phyloP scores from a whole-genome alignment of 2,797 vertebrate species.

The Macrochelys suwanniensis region DNA sequence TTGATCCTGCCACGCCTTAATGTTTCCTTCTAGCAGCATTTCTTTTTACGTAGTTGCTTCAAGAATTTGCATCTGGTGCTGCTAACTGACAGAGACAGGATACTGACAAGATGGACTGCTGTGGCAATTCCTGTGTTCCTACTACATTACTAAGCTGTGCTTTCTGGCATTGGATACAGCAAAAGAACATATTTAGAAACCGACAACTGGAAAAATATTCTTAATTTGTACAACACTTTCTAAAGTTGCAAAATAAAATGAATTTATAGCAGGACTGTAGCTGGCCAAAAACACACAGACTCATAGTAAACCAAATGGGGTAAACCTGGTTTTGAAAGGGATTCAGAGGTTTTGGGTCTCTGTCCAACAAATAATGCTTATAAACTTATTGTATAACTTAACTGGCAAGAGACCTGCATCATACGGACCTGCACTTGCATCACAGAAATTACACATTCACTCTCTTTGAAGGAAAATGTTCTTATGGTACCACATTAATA shows the following conservation, averaged over 20 bases:
- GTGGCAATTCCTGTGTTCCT: constrained; percentile 43
- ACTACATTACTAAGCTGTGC: constrained; percentile 52
- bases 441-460: constrained; percentile 70
- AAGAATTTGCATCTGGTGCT: constrained; percentile 64
- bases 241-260: constrained; percentile 73
- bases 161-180: constrained; percentile 44
- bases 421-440: constrained; percentile 68
- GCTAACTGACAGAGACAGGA: neutral
- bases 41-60: constrained; percentile 42
- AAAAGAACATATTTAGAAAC: constrained; percentile 58
- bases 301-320: constrained; percentile 55
- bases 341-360: constrained; percentile 60
- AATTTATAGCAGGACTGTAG: constrained; percentile 65
- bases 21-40: constrained; percentile 43
- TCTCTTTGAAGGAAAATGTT: constrained; percentile 48
- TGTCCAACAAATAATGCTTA: constrained; percentile 21
- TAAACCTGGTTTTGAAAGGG: constrained; percentile 50
- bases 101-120: constrained; percentile 42
- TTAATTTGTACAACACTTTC: constrained; percentile 61
- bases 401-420: constrained; percentile 37
- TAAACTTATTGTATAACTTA: constrained; percentile 64
- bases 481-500: constrained; percentile 67
- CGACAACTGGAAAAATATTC: constrained; percentile 69
- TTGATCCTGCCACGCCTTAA: constrained; percentile 40
- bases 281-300: constrained; percentile 51